Base-by-base conservation (phyloP, 2,888 invertebrate genomes). In the Protodeltote pygarga region DNA sequence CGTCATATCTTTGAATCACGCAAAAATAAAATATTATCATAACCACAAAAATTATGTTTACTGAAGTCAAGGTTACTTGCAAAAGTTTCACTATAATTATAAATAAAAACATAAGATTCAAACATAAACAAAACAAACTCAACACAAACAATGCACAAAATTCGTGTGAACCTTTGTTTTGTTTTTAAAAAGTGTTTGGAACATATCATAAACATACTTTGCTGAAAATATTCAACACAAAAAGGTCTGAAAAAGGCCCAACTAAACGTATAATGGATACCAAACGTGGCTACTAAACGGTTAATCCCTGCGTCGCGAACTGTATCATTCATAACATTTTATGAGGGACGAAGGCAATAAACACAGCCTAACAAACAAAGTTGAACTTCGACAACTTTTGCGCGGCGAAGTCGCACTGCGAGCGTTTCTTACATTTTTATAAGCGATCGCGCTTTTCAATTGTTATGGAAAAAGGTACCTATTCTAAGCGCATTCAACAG, bases 301-400 rank as follows among this genome's bases (percentile, higher is more conserved):
- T 79, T 84, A 82, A 83, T 82, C 79, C 79, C 71, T 65, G 70
- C 64, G 45, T 73, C 69, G 68, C 71, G 68, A 76, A 77, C 79
- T 78, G 83, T 80, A 83, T 81, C 84, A 84, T 82, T 84, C 85
- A 84, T 83, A 82, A 83, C 79, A 66, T 79, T 84, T 82, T 83
- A 84, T 80, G 80, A 83, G 78, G 77, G 78, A 75, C 74, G 66
- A 58, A 61, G 67, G 77, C 75, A 78, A 75, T 81, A 83, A 82
- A 83, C 81, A 75, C 72, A 53, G 66, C 32, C 73, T 76, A 74
- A 81, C 78, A 79, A 79, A 76, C 79, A 77, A 80, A 76, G 66
- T 80, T 74, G 63, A 67, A 70, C 67, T 77, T 79, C 71, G 65
- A 67, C 71, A 75, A 77, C 65, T 80, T 77, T 74, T 52, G 57